Percentiles rank a stretch among this genome's conserved stretches.
phyloP scores from a whole-genome alignment of 2,888 invertebrate species.

The Ophioninae sp. region DNA sequence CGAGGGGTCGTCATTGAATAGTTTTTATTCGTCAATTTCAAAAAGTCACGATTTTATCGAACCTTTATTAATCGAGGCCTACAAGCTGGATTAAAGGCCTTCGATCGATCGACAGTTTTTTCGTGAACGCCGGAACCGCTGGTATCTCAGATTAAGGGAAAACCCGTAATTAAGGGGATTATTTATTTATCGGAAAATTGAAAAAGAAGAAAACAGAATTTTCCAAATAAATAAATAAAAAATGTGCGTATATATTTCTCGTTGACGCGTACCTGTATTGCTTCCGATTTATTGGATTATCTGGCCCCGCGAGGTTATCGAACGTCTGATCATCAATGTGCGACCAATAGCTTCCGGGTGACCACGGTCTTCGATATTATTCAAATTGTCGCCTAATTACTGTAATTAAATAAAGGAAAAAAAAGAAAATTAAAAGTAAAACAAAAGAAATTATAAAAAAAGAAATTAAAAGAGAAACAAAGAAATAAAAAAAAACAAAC shows the following conservation, averaged over 20 bases:
- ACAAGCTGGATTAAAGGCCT: neutral
- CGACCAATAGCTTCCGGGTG: neutral
- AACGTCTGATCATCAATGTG: neutral
- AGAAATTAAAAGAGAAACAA: no score
- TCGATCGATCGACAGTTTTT: no score
- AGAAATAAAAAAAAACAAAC: no score
- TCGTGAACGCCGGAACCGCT: neutral
- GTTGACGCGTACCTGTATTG: no score
- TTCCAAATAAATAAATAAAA: neutral
- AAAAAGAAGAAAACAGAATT: neutral
- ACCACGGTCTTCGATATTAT: constrained; percentile 20
- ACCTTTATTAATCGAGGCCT: neutral
- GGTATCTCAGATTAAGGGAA: no score
- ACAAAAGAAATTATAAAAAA: no score
- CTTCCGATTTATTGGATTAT: constrained; percentile 14
- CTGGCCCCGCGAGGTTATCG: neutral
- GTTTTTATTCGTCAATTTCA: neutral
- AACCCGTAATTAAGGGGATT: no score
- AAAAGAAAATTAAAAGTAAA: no score
- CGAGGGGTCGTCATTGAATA: constrained; percentile 56
- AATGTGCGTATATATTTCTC: no score
- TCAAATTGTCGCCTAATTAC: constrained; percentile 15
- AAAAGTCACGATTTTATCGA: neutral
- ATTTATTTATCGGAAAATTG: no score
- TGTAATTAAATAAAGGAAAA: neutral